These are phyloP conservation scores for Strongylocentrotus purpuratus DNA, from an alignment of 35 echinoderm and acorn worm species.

Conservation along the genomic window DNA sequence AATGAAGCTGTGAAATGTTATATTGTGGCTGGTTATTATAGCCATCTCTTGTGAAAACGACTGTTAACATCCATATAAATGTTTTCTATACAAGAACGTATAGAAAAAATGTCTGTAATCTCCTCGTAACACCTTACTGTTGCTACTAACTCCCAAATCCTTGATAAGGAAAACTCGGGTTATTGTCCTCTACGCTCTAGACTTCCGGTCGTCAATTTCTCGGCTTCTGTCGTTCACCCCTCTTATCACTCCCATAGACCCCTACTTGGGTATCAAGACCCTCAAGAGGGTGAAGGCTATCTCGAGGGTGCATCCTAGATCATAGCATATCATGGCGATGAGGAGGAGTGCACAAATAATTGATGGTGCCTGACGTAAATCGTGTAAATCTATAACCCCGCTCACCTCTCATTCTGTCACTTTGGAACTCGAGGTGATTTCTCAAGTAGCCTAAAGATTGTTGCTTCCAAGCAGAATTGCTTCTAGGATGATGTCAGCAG, in stretches of 20 bases:
- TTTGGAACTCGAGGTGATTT: not conserved
- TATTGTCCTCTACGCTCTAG: not conserved
- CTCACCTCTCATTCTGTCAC: not conserved
- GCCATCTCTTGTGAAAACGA: too few relatives aligned
- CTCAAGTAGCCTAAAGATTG: not conserved
- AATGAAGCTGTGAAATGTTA: too few relatives aligned
- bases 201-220: not conserved
- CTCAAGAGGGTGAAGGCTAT: not conserved
- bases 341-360: not conserved
- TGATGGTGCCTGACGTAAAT: not conserved
- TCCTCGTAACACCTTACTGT: not conserved
- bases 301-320: not conserved
- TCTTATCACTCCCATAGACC: not conserved
- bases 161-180: not conserved
- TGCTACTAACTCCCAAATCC: not conserved
- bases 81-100: too few relatives aligned
- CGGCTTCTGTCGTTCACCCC: not conserved
- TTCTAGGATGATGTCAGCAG: not conserved
- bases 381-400: too few relatives aligned
- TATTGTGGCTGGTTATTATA: too few relatives aligned
- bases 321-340: not conserved
- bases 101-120: too few relatives aligned
- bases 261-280: not conserved
- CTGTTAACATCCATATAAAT: too few relatives aligned
- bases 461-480: not conserved